Evolutionary conservation across 2,797 vertebrate species (phyloP).

Genomic region (Rhinatrema bivittatum): DNA sequence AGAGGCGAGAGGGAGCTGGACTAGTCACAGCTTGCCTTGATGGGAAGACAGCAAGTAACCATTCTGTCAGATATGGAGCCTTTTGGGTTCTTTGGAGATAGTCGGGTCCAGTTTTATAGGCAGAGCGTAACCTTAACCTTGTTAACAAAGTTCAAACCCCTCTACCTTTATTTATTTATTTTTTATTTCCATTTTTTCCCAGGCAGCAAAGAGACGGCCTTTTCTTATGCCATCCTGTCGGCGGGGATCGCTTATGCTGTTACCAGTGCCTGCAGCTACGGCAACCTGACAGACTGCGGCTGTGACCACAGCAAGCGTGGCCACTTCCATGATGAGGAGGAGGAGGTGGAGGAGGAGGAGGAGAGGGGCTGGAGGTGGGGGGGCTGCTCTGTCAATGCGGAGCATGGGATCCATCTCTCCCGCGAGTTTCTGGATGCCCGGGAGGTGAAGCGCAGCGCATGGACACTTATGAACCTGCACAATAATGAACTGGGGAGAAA

Average conservation of each 20-base stretch:
- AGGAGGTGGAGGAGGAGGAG: slow-evolving; percentile 17
- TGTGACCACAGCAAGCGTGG: slow-evolving; percentile 17
- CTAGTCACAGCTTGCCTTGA: too few relatives aligned
- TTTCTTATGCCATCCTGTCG: slow-evolving; percentile 14
- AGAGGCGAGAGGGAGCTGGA: too few relatives aligned
- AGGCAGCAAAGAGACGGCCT: slow-evolving; percentile 15
- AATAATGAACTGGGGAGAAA: slow-evolving; percentile 23
- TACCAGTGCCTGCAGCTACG: slow-evolving; percentile 18
- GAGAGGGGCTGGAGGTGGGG: slow-evolving; percentile 20
- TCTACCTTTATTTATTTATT: too few relatives aligned
- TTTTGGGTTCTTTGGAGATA: too few relatives aligned
- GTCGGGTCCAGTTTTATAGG: too few relatives aligned
- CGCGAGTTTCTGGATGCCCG: slow-evolving; percentile 15
- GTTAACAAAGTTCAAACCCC: too few relatives aligned
- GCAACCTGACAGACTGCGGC: slow-evolving; percentile 18
- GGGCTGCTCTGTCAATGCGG: slow-evolving; percentile 19
- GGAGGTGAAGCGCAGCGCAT: slow-evolving; percentile 17
- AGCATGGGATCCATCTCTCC: slow-evolving; percentile 12
- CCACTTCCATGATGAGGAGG: slow-evolving; percentile 2
- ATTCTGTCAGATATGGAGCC: too few relatives aligned
- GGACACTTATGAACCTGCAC: slow-evolving; percentile 23
- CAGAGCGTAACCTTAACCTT: too few relatives aligned
- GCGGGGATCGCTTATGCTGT: slow-evolving; percentile 18
- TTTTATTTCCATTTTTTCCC: background rate
- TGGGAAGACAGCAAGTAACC: too few relatives aligned